These are phyloP conservation scores for Paraescarpia echinospica DNA, from an alignment of 1,140 invertebrate species.

Conservation along the genomic window DNA sequence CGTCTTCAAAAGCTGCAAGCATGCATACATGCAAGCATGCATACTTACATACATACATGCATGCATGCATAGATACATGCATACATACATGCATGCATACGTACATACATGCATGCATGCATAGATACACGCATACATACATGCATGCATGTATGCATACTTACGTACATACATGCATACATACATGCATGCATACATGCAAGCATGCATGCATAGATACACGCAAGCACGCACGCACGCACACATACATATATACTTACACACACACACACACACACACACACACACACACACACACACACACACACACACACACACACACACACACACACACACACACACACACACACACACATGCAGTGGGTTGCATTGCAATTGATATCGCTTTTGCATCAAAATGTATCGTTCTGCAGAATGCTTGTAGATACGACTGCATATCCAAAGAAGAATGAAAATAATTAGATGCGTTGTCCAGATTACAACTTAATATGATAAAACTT, in stretches of 20 bases:
- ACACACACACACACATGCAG: too few species aligned
- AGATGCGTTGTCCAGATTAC: too few species aligned
- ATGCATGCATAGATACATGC: background rate
- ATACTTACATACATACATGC: background rate
- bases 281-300: background rate
- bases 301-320: background rate
- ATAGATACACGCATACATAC: background rate
- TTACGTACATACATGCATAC: background rate
- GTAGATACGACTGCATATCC: too few species aligned
- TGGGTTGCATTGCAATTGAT: background rate
- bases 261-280: background rate
- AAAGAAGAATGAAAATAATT: too few species aligned
- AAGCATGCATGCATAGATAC: background rate
- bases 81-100: background rate
- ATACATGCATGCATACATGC: background rate
- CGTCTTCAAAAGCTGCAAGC: too few species aligned
- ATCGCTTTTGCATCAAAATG: background rate
- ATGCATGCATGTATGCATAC: background rate
- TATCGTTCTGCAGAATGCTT: too few species aligned
- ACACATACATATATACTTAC: background rate
- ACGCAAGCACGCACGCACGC: background rate
- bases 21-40: background rate
- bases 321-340: too few species aligned
- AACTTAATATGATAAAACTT: too few species aligned
- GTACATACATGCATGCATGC: background rate